These are phyloP conservation scores for Lindbergichthys nudifrons DNA, from an alignment of 2,797 vertebrate species.

Conservation along the genomic window DNA sequence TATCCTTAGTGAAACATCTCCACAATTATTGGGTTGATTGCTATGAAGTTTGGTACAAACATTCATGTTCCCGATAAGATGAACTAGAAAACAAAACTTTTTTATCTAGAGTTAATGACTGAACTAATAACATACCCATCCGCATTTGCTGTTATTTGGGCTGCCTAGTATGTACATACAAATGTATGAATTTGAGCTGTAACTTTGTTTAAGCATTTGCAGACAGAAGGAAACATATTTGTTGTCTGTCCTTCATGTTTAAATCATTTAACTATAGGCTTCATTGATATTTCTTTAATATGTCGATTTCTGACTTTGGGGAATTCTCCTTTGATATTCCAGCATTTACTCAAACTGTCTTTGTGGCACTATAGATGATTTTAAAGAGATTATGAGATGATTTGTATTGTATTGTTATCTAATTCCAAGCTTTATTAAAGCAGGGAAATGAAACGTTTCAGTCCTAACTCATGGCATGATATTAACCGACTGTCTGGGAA, in stretches of 20 bases:
- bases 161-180: too few species aligned
- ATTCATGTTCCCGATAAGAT: background rate
- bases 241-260: background rate
- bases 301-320: background rate
- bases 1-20: background rate
- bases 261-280: background rate
- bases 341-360: conserved; percentile 6
- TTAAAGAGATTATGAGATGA: conserved; percentile 49
- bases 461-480: conserved; percentile 27
- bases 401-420: conserved; percentile 45
- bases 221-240: background rate
- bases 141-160: background rate
- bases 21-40: background rate
- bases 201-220: background rate
- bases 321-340: background rate
- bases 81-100: background rate
- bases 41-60: background rate
- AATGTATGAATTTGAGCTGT: background rate
- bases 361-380: conserved; percentile 15
- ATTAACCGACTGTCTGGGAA: conserved; percentile 57
- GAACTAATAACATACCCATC: background rate
- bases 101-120: background rate
- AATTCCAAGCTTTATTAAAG: conserved; percentile 58
- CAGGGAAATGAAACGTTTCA: conserved; percentile 50
- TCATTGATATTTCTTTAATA: background rate